Evolutionary conservation across 2,113 vertebrate genomes (phyloP).

Genomic region (Lepisosteus osseus): DNA sequence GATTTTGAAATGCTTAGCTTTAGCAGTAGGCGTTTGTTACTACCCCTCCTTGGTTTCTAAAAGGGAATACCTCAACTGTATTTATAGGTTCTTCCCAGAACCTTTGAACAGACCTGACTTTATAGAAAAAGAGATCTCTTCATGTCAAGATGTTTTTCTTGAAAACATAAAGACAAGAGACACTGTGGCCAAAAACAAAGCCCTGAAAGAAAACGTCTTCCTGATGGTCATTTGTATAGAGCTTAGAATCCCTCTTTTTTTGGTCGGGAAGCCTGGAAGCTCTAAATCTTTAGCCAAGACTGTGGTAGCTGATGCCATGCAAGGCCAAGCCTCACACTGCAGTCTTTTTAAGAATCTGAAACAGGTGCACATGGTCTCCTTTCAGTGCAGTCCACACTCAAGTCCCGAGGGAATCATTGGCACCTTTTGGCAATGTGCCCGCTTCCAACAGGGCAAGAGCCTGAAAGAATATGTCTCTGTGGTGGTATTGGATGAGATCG

Average conservation of each 20-base stretch:
- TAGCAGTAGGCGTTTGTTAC: conserved; percentile 69
- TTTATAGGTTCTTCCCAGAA: conserved; percentile 49
- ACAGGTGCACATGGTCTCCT: conserved; percentile 71
- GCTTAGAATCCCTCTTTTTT: conserved; percentile 69
- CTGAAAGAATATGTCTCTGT: conserved; percentile 70
- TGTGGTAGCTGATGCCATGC: conserved; percentile 68
- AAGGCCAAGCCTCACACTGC: conserved; percentile 55
- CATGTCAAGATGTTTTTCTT: conserved; percentile 62
- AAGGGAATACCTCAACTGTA: conserved; percentile 45
- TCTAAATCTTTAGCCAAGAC: conserved; percentile 77
- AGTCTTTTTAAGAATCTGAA: conserved; percentile 61
- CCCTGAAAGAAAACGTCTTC: conserved; percentile 75
- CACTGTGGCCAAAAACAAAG: conserved; percentile 63
- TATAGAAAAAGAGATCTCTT: conserved; percentile 52
- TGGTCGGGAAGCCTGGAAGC: conserved; percentile 74
- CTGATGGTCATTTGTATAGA: conserved; percentile 74
- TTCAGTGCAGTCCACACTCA: conserved; percentile 76
- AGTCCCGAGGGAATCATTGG: conserved; percentile 71
- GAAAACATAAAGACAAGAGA: conserved; percentile 52
- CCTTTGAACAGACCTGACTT: conserved; percentile 22
- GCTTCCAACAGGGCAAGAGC: conserved; percentile 70
- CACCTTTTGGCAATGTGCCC: conserved; percentile 68
- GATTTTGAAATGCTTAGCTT: conserved; percentile 55
- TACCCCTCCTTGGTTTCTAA: conserved; percentile 63
- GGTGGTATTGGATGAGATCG: conserved; percentile 72